Percentiles rank a stretch among this genome's conserved stretches.
Conservation (phyloP, 1,140 invertebrate species). For the Lasioglossum baleicum region DNA sequence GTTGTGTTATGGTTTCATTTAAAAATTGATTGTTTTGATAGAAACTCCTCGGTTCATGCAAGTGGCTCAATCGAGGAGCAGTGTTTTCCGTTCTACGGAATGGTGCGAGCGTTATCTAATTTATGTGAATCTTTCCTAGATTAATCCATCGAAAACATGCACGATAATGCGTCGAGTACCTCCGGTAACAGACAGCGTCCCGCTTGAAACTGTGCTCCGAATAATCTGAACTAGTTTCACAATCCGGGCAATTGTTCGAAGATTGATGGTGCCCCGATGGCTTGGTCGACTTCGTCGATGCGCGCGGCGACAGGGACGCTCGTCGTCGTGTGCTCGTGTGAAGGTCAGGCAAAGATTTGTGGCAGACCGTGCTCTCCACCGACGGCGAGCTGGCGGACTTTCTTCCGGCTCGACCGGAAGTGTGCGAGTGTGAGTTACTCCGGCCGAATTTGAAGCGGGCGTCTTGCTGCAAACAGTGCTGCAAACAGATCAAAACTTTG, state of each 20-base stretch:
- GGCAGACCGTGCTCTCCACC: slow-evolving; percentile 80
- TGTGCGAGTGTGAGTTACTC: slow-evolving; percentile 85
- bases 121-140: too few species aligned
- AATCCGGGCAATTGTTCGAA: slow-evolving; percentile 74
- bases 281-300: slow-evolving; percentile 74
- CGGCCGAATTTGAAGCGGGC: slow-evolving; percentile 79
- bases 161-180: slow-evolving; percentile 55
- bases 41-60: too few species aligned
- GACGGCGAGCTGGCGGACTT: slow-evolving; percentile 72
- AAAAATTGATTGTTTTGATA: too few species aligned
- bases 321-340: slow-evolving; percentile 84
- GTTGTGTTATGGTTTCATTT: too few species aligned
- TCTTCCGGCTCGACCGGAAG: slow-evolving; percentile 75
- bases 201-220: slow-evolving; percentile 78
- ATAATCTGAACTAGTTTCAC: slow-evolving; percentile 78
- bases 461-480: slow-evolving; percentile 70
- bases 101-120: too few species aligned
- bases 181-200: slow-evolving; percentile 74
- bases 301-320: slow-evolving; percentile 78
- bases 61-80: too few species aligned
- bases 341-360: slow-evolving; percentile 92
- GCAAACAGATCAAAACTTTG: slow-evolving; percentile 8
- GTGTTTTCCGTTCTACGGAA: too few species aligned
- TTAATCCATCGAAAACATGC: not conserved
- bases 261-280: slow-evolving; percentile 67